Percentiles rank a stretch among this genome's conserved stretches.
Evolutionary conservation across 2,797 vertebrate species (phyloP).

Genomic region (Microctenopoma stevenorrisi): DNA sequence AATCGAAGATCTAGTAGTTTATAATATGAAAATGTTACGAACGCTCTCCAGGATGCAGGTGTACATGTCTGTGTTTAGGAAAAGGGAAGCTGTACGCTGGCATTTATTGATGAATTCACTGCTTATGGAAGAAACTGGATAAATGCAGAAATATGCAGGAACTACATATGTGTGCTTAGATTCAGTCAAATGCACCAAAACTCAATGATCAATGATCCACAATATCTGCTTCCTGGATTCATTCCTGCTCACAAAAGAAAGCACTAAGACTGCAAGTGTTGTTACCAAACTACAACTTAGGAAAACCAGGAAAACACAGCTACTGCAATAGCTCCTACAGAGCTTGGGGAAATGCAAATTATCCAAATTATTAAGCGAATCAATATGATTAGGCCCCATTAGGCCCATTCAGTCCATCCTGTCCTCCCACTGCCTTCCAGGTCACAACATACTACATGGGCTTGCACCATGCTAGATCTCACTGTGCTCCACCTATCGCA

Average conservation of each 20-base stretch:
- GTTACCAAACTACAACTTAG: neutral
- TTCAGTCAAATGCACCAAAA: neutral
- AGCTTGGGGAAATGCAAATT: too few relatives aligned
- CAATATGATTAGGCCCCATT: conserved; percentile 13
- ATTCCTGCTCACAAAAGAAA: neutral
- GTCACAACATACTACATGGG: neutral
- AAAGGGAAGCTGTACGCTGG: neutral
- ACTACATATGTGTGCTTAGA: neutral
- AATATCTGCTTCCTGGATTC: neutral
- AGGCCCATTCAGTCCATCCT: conserved; percentile 4
- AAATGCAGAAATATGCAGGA: neutral
- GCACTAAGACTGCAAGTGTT: neutral
- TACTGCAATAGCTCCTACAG: neutral
- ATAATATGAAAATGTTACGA: too few relatives aligned
- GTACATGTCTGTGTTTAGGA: too few relatives aligned
- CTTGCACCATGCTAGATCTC: conserved; percentile 25
- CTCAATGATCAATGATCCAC: neutral
- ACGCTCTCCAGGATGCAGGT: too few relatives aligned
- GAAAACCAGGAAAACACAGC: conserved; percentile 10
- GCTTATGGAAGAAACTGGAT: neutral
- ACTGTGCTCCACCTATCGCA: conserved; percentile 6
- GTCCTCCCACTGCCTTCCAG: conserved; percentile 10
- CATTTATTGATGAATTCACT: conserved; percentile 11
- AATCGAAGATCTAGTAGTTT: too few relatives aligned
- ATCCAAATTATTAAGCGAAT: conserved; percentile 4